These are phyloP conservation scores for Sminthopsis crassicaudata DNA, from an alignment of 2,113 vertebrate species.

Conservation along the genomic window DNA sequence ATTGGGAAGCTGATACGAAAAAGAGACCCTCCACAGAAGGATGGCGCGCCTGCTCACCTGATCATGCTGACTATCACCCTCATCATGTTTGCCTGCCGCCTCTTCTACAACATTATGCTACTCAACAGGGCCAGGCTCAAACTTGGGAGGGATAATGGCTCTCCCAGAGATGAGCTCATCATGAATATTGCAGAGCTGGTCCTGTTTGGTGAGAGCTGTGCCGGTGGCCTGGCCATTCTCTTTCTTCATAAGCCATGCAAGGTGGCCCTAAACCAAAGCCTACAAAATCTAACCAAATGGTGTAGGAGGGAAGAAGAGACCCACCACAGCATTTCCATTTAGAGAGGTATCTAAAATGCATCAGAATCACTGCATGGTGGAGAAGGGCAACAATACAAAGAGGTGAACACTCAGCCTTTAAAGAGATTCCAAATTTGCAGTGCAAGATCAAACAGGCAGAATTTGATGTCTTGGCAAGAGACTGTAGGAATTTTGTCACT, in stretches of 20 bases:
- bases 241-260: constrained; percentile 80
- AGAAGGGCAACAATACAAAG: not conserved
- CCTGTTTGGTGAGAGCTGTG: constrained; percentile 85
- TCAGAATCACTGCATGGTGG: fast-evolving
- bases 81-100: constrained; percentile 73
- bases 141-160: constrained; percentile 46
- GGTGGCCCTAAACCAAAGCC: constrained; percentile 63
- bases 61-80: constrained; percentile 51
- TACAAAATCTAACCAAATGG: constrained; percentile 72
- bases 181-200: constrained; percentile 85
- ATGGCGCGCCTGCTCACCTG: constrained; percentile 42
- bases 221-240: constrained; percentile 79
- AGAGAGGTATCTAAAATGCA: constrained; percentile 10
- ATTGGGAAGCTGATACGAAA: constrained; percentile 60
- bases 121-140: constrained; percentile 76
- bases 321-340: not conserved
- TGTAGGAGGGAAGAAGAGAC: constrained; percentile 55
- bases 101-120: constrained; percentile 83
- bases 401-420: not conserved
- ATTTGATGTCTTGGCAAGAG: not conserved
- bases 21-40: constrained; percentile 54
- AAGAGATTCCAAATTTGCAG: not conserved
- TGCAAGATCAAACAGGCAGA: too few species aligned
- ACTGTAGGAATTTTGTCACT: not conserved
- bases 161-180: constrained; percentile 63